phyloP scores from a whole-genome alignment of 2,797 vertebrate genomes.

The Poeciliopsis paucimaculata region DNA sequence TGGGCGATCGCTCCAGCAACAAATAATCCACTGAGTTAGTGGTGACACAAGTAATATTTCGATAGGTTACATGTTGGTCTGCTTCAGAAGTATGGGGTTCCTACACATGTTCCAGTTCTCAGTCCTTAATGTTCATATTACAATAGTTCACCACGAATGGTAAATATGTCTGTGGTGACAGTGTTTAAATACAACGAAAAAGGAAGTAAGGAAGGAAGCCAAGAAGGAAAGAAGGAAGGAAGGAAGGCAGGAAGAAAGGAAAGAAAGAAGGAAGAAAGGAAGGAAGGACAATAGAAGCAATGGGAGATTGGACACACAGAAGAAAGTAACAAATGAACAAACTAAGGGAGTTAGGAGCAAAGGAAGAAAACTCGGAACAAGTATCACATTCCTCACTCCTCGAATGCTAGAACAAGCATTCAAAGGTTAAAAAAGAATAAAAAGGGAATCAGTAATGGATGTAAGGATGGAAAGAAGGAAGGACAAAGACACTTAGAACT shows the following conservation, averaged over 20 bases:
- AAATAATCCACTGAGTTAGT: constrained; percentile 30
- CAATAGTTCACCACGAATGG: not conserved
- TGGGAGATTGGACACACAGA: not conserved
- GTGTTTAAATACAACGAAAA: not conserved
- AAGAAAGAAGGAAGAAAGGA: not conserved
- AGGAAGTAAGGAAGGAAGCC: not conserved
- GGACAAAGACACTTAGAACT: not conserved
- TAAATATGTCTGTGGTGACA: not conserved
- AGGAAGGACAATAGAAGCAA: not conserved
- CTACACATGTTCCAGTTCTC: not conserved
- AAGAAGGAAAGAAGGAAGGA: not conserved
- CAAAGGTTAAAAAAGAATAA: not conserved
- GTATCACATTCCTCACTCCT: no score
- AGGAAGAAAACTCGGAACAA: not conserved
- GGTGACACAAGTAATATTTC: constrained; percentile 22
- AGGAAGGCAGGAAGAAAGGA: not conserved
- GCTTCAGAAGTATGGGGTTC: not conserved
- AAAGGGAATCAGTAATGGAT: not conserved
- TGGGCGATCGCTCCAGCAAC: constrained; percentile 24
- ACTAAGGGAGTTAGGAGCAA: not conserved
- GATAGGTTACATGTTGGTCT: constrained; percentile 3
- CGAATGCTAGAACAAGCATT: not conserved
- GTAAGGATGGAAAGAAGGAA: not conserved
- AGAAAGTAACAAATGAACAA: not conserved
- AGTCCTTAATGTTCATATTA: not conserved